These are phyloP conservation scores for Eristalis tenax DNA, from an alignment of 2,888 invertebrate genomes.

Conservation along the genomic window DNA sequence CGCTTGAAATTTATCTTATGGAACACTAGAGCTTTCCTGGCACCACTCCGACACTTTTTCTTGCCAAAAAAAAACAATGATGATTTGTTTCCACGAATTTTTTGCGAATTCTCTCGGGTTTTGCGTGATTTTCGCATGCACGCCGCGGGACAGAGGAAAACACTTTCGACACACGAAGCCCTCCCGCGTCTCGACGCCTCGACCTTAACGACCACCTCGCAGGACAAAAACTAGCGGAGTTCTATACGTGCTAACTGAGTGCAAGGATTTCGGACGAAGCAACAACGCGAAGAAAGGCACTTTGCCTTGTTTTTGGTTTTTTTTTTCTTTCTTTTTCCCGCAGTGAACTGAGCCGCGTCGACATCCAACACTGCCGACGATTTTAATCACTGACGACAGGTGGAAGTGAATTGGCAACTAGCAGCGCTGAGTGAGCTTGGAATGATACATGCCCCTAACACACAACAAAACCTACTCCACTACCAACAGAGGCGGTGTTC, in stretches of 20 bases:
- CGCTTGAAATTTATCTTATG: conserved; percentile 6
- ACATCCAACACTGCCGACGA: conserved; percentile 61
- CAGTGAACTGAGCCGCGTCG: conserved; percentile 14
- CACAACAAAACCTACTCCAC: conserved; percentile 39
- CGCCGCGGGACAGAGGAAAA: background rate
- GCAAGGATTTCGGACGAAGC: background rate
- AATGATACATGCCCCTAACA: conserved; percentile 54
- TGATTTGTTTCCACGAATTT: conserved; percentile 19
- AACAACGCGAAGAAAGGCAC: background rate
- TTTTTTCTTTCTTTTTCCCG: conserved; percentile 13
- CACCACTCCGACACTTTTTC: conserved; percentile 43
- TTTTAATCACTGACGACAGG: conserved; percentile 71
- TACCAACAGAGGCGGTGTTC: conserved; percentile 31
- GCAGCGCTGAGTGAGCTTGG: conserved; percentile 13
- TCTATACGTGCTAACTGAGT: background rate
- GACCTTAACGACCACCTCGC: background rate
- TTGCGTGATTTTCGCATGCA: conserved; percentile 29
- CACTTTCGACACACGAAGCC: conserved; percentile 21
- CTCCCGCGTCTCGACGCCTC: no score
- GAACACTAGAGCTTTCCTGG: conserved; percentile 39
- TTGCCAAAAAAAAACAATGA: background rate
- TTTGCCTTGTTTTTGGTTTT: background rate
- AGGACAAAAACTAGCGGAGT: background rate
- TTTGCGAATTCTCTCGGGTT: conserved; percentile 27
- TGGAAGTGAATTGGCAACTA: conserved; percentile 61